Evolutionary conservation across 1,140 invertebrate species (phyloP).

Genomic region (Lasioglossum albipes): DNA sequence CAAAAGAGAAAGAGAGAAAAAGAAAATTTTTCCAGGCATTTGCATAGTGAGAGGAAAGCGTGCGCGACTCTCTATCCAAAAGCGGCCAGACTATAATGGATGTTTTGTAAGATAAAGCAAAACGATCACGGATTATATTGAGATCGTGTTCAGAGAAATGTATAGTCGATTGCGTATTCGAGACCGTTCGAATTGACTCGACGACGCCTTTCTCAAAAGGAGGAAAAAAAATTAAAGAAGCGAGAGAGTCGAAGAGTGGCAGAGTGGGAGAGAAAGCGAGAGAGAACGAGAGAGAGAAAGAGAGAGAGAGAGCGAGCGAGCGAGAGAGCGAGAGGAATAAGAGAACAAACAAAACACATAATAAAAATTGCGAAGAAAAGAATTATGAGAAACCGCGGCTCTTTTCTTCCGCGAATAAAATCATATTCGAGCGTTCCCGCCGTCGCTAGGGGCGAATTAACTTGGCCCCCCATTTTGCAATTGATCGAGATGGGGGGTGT

Average conservation of each 20-base stretch:
- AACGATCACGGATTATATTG: slow-evolving; percentile 50
- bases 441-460: slow-evolving; percentile 27
- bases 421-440: slow-evolving; percentile 47
- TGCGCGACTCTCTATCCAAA: slow-evolving; percentile 59
- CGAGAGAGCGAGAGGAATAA: slow-evolving; percentile 2
- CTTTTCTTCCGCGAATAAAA: slow-evolving; percentile 50
- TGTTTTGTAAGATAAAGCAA: slow-evolving; percentile 77
- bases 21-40: slow-evolving; percentile 12
- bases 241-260: not conserved
- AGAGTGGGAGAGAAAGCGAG: not conserved
- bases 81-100: slow-evolving; percentile 76
- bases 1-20: not conserved
- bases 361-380: slow-evolving; percentile 43
- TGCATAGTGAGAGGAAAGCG: slow-evolving; percentile 14
- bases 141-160: slow-evolving; percentile 53
- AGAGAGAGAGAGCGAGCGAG: too few relatives aligned
- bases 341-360: slow-evolving; percentile 58
- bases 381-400: slow-evolving; percentile 60
- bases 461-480: slow-evolving; percentile 21
- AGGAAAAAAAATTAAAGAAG: slow-evolving; percentile 26
- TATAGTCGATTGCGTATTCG: slow-evolving; percentile 54
- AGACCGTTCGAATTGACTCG: slow-evolving; percentile 43
- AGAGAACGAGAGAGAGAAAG: too few relatives aligned
- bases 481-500: not conserved
- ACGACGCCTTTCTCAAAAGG: slow-evolving; percentile 50